Evolutionary conservation across 1,140 invertebrate species (phyloP).

Genomic region (Halictus rubicundus): DNA sequence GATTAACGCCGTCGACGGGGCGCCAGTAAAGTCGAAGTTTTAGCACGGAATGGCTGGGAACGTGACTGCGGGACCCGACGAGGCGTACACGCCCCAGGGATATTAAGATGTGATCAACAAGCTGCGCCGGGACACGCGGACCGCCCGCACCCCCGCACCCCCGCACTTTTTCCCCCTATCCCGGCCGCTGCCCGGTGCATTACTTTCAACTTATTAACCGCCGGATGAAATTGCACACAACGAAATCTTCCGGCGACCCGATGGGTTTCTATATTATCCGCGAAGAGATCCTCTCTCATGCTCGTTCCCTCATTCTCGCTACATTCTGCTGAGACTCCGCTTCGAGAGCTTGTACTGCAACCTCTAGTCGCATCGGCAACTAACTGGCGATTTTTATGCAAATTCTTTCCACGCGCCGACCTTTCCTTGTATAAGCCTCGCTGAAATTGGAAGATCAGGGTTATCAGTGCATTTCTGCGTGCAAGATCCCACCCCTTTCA

Average conservation of each 20-base stretch:
- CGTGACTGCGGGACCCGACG: conserved; percentile 38
- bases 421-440: too few relatives aligned
- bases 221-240: not conserved
- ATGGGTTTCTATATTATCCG: conserved; percentile 30
- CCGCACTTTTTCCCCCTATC: not conserved
- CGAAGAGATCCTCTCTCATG: not conserved
- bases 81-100: conserved; percentile 14
- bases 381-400: too few relatives aligned
- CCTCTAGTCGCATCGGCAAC: too few relatives aligned
- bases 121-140: conserved; percentile 14
- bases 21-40: conserved; percentile 55
- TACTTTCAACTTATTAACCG: conserved; percentile 16
- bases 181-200: too few relatives aligned
- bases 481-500: too few relatives aligned
- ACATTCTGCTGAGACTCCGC: too few relatives aligned
- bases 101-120: conserved; percentile 62
- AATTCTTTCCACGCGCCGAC: too few relatives aligned
- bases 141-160: not conserved
- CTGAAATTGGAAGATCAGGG: too few relatives aligned
- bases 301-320: not conserved
- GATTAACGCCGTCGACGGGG: conserved; percentile 54
- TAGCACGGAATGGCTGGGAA: conserved; percentile 43
- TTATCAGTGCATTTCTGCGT: too few relatives aligned
- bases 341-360: too few relatives aligned
- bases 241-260: not conserved